Conservation (phyloP, 2,797 vertebrate genomes). For the Ctenopoma kingsleyae region DNA sequence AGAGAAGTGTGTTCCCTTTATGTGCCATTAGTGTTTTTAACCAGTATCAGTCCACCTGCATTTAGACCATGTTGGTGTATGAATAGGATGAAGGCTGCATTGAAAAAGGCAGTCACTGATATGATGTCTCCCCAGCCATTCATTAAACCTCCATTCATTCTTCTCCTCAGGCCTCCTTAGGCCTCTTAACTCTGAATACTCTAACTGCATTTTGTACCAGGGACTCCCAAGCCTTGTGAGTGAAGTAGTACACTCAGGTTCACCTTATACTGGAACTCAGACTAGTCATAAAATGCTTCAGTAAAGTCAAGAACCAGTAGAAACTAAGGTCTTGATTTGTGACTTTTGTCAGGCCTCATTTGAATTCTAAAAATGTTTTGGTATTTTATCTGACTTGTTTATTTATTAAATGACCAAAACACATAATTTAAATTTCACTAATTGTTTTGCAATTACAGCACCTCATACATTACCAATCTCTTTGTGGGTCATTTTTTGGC, state of each 20-base stretch:
- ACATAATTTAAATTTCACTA: too few relatives aligned
- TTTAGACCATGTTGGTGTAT: conserved; percentile 56
- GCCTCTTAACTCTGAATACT: conserved; percentile 54
- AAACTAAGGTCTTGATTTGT: conserved; percentile 17
- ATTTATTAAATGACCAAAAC: too few relatives aligned
- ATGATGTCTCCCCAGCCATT: conserved; percentile 65
- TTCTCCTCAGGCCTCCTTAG: conserved; percentile 42
- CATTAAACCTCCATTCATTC: conserved; percentile 61
- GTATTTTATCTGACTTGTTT: too few relatives aligned
- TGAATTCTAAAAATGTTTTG: neutral
- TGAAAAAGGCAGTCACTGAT: conserved; percentile 62
- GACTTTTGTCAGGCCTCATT: neutral
- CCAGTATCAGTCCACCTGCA: conserved; percentile 69
- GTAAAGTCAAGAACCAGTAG: neutral
- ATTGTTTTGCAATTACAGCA: too few relatives aligned
- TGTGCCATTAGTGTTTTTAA: conserved; percentile 70
- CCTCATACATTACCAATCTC: too few relatives aligned
- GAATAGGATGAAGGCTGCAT: conserved; percentile 65
- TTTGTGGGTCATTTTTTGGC: too few relatives aligned
- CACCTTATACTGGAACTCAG: conserved; percentile 36
- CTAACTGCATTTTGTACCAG: conserved; percentile 41
- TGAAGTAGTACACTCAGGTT: conserved; percentile 35
- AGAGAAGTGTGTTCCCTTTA: conserved; percentile 61
- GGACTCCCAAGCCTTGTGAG: conserved; percentile 13
- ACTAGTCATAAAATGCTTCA: conserved; percentile 27